Base-by-base conservation (phyloP, 2,113 vertebrate species). In the Triplophysa rosa region DNA sequence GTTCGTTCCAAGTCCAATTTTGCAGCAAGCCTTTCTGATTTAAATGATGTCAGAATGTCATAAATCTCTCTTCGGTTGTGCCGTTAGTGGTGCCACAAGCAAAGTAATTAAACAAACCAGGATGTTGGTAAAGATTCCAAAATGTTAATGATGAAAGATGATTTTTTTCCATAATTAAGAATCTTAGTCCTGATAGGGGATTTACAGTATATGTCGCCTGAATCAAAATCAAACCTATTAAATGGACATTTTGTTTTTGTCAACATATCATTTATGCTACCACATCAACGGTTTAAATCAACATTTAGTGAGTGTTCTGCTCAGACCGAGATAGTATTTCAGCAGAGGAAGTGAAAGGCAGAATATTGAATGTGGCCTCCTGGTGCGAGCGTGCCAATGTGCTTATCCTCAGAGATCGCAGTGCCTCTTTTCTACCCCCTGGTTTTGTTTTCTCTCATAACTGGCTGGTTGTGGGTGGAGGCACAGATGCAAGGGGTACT, bases 361-460 rank as follows among this genome's bases (percentile, higher is more conserved):
- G n/a, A 19, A 65, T 26, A n/a, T 14, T 64, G 24, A 69, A 63
- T 72, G 61, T 16, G 63, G 69, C 54, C 64, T 62, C 45, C 79
- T 62, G 63, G 49, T 67, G 17, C 21, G 40, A 75, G 42, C 33
- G 61, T 65, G 62, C 74, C 62, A 77, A 77, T 45, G 49, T 52
- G 23, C 40, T 74, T 17, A 19, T 54, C 23, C 63, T 66, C 75
- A 40, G 76, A 73, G 63, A 70, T n/a, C 10, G 8, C 45, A 26
- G 14, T 13, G n/a, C 61, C 29, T 67, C 45, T 12, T 37, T 16
- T 17, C 37, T 58, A 47, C 54, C 23, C 54, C 40, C 52, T 16
- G 49, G 29, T 23, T 82, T 73, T 82, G 80, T 72, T 78, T 67
- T 67, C n/a, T 8, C 62, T 26, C 75, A 67, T 74, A 61, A 79